phyloP scores from a whole-genome alignment of 2,888 invertebrate species.

The Elmis aenea region DNA sequence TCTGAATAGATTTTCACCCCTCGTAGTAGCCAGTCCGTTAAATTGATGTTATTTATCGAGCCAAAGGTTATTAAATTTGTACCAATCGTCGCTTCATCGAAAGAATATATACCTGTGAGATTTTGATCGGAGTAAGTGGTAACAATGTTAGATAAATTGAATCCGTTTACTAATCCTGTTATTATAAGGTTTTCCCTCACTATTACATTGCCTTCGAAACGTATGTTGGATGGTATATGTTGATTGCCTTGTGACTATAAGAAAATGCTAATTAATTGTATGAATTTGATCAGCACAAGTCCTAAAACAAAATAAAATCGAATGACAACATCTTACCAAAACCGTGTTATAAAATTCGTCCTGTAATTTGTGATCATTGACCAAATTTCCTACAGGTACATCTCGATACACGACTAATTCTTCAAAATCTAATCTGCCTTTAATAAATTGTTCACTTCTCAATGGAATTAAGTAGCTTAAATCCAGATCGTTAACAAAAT shows the following conservation, averaged over 20 bases:
- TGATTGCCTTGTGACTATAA: no score
- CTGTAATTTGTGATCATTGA: slow-evolving; percentile 47
- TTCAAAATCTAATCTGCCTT: slow-evolving; percentile 37
- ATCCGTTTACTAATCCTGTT: slow-evolving; percentile 40
- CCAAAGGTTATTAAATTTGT: slow-evolving; percentile 31
- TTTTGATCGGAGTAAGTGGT: slow-evolving; percentile 41
- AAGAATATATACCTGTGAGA: slow-evolving; percentile 36
- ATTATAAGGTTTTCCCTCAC: slow-evolving; percentile 35
- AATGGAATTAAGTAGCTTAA: slow-evolving; percentile 47
- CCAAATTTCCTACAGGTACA: slow-evolving; percentile 33
- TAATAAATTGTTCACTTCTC: slow-evolving; percentile 46
- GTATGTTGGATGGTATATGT: slow-evolving; percentile 42
- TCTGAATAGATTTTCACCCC: slow-evolving; percentile 38
- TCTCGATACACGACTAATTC: slow-evolving; percentile 37
- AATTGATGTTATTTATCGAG: slow-evolving; percentile 42
- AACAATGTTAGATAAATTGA: slow-evolving; percentile 41
- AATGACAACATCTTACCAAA: no score
- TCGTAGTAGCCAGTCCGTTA: slow-evolving; percentile 45
- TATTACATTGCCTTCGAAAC: slow-evolving; percentile 42
- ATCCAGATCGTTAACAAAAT: slow-evolving; percentile 48
- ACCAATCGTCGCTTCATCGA: slow-evolving; percentile 31
- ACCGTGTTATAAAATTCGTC: slow-evolving; percentile 50
- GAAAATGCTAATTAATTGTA: no score
- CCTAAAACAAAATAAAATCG: no score
- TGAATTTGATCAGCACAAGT: no score